Evolutionary conservation across 2,113 vertebrate species (phyloP), one percentile per base, ranked within the genome.

Genomic region (Hymenochirus boettgeri): DNA sequence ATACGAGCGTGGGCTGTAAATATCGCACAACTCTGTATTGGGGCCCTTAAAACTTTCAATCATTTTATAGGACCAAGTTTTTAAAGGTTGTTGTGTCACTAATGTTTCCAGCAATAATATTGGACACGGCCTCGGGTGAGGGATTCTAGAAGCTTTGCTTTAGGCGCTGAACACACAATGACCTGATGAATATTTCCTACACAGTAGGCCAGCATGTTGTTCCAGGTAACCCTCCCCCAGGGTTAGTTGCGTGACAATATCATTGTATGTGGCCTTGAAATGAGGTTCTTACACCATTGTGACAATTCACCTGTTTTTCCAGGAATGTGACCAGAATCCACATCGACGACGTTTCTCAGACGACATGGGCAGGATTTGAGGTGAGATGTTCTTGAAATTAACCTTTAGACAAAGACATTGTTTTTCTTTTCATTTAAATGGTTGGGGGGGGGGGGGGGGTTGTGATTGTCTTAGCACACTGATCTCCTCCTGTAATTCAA

Each of bases 311-410:
- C 17, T 37, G 29, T 57, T 35, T 82, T 80, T 74, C 12, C 75
- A 99, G 96, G 96, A 99, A 75, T 99, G 96, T 76, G 96, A 99
- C 89, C 96, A 99, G 83, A 96, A 97, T 85, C 96, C 99, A 65
- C 94, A 99, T 70, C 96, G 99, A 56, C 96, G 99, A 62, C 95
- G 98, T 70, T 95, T 96, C 2, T 97, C 96, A 6, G 96, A 99
- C 76, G 96, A 99, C 80, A 99, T 2, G 96, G 96, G 54, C 96
- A 99, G 61, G 96, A 98, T 75, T 79, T 99, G 74, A 98, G 94
- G 96, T 97, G 86, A 11, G 57, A 61, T 61, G 47, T 65, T 35
- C 2, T 50, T 67, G 54, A 63, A 69, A 70, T 65, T 61, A 53
- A 47, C 26, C 29, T 62, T 48, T 56, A 12, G 67, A 54, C 53